These are phyloP conservation scores for Lasioglossum albipes DNA, from an alignment of 1,140 invertebrate species.

Conservation along the genomic window DNA sequence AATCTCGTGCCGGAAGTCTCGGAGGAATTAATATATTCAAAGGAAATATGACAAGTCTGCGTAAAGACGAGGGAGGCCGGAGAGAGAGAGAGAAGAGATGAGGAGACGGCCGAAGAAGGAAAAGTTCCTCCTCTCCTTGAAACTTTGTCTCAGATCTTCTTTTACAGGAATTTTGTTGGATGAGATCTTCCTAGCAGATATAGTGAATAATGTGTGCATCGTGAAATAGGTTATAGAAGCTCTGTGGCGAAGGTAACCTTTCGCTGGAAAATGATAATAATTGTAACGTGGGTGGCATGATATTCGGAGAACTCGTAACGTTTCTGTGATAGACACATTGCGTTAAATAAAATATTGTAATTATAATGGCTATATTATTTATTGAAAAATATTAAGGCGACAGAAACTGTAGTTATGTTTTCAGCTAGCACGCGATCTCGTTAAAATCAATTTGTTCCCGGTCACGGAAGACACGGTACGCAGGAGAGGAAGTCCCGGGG, in stretches of 20 bases:
- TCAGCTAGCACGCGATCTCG: too few species aligned
- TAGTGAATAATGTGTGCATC: constrained; percentile 32
- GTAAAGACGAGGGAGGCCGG: constrained; percentile 27
- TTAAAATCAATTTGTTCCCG: too few species aligned
- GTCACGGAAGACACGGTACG: too few species aligned
- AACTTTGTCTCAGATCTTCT: constrained; percentile 63
- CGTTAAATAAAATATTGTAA: too few species aligned
- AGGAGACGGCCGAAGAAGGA: constrained; percentile 31
- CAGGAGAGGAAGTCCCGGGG: too few species aligned
- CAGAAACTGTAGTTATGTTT: too few species aligned
- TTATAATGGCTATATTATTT: too few species aligned
- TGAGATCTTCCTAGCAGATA: constrained; percentile 58
- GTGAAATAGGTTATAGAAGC: constrained; percentile 21
- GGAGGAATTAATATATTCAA: constrained; percentile 36
- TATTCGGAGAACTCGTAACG: too few species aligned
- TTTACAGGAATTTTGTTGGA: constrained; percentile 53
- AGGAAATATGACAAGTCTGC: constrained; percentile 24
- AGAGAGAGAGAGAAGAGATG: not conserved
- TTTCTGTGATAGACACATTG: too few species aligned
- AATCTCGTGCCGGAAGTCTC: constrained; percentile 28
- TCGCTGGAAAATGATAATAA: not conserved
- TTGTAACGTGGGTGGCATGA: too few species aligned
- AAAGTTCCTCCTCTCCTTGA: constrained; percentile 58
- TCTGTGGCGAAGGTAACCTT: not conserved
- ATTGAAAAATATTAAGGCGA: too few species aligned